Percentiles rank a stretch among this genome's conserved stretches.
Evolutionary conservation across 2,797 vertebrate species (phyloP).

Genomic region (Mionectes olivaceus): DNA sequence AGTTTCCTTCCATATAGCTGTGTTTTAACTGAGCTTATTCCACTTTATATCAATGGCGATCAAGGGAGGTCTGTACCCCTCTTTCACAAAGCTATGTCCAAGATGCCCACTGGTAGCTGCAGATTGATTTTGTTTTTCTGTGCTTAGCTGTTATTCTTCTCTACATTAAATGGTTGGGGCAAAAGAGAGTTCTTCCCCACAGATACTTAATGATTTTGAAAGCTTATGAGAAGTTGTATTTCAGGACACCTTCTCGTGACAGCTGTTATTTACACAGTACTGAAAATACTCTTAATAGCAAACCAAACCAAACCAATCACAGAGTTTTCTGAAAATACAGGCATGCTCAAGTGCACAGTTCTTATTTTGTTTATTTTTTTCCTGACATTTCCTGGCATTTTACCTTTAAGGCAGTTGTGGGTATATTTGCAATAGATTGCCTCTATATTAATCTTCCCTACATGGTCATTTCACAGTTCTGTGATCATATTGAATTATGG

Average conservation of each 20-base stretch:
- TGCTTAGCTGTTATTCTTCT: neutral
- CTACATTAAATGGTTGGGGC: neutral
- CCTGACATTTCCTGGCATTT: neutral
- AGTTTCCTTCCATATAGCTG: neutral
- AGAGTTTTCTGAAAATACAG: neutral
- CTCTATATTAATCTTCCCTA: neutral
- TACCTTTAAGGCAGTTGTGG: neutral
- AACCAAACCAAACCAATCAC: neutral
- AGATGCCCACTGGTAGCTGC: neutral
- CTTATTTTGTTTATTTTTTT: neutral
- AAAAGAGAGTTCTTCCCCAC: neutral
- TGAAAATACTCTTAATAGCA: neutral
- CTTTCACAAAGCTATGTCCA: accelerated
- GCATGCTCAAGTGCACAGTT: neutral
- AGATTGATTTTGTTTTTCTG: neutral
- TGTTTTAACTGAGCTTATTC: neutral
- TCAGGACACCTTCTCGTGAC: neutral
- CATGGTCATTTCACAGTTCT: neutral
- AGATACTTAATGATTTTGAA: neutral
- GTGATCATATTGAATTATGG: neutral
- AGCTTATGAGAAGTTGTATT: neutral
- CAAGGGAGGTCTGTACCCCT: neutral
- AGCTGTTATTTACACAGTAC: neutral
- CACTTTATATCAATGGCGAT: neutral
- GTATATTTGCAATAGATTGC: neutral